Evolutionary conservation across 2,113 vertebrate genomes (phyloP).

Genomic region (Xiphorhynchus elegans): DNA sequence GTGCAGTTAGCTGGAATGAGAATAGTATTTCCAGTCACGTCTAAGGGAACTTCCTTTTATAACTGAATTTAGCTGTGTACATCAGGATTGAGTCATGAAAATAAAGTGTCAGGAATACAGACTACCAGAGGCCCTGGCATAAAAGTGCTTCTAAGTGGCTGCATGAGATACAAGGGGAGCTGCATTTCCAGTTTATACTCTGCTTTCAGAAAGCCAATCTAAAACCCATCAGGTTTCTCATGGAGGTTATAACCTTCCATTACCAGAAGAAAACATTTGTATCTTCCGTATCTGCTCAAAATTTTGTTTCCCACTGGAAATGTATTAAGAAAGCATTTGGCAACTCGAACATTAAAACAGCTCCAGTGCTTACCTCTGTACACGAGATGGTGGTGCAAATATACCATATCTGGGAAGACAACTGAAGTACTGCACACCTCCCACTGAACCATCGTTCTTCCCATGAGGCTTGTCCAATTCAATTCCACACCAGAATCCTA

Average conservation of each 20-base stretch:
- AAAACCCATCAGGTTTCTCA: neutral
- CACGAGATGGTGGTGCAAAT: slow-evolving; percentile 92
- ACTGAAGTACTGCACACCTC: slow-evolving; percentile 90
- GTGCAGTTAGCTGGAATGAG: neutral
- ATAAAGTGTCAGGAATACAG: neutral
- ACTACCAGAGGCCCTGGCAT: neutral
- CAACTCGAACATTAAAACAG: neutral
- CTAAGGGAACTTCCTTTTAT: neutral
- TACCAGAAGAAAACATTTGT: slow-evolving; percentile 46
- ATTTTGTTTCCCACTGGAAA: neutral
- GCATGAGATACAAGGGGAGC: neutral
- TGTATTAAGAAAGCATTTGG: neutral
- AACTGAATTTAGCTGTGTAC: neutral
- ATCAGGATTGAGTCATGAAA: neutral
- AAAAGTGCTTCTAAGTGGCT: neutral
- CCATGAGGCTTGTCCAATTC: slow-evolving; percentile 93
- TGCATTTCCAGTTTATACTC: neutral
- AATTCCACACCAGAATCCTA: slow-evolving; percentile 94
- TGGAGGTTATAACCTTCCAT: neutral
- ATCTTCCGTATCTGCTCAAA: neutral
- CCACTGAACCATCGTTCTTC: slow-evolving; percentile 94
- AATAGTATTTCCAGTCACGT: neutral
- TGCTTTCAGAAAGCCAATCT: neutral
- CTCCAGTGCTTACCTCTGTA: slow-evolving; percentile 85
- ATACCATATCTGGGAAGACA: slow-evolving; percentile 92